phyloP scores from a whole-genome alignment of 2,888 invertebrate species.

The Nymphalis polychloros region DNA sequence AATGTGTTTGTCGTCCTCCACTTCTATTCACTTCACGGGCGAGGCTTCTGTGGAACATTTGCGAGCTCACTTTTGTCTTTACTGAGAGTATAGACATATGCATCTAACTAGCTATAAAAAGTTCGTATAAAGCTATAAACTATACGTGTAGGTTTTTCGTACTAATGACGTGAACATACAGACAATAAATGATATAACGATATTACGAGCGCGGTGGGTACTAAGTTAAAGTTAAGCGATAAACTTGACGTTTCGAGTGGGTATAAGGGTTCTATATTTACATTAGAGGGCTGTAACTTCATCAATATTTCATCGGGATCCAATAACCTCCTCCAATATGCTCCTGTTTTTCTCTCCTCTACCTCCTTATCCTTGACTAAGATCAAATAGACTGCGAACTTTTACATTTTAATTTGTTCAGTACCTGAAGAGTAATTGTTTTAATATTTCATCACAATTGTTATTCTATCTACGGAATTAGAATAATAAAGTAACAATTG shows the following conservation, averaged over 20 bases:
- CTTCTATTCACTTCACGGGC: too few species aligned
- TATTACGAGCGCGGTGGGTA: background rate
- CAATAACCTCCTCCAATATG: constrained; percentile 51
- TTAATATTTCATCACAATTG: background rate
- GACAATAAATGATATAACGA: too few species aligned
- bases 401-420: constrained; percentile 15
- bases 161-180: too few species aligned
- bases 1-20: too few species aligned
- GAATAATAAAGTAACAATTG: too few species aligned
- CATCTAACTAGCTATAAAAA: too few species aligned
- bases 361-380: background rate
- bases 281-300: constrained; percentile 45
- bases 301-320: constrained; percentile 64
- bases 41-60: too few species aligned
- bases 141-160: too few species aligned
- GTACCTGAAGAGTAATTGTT: background rate
- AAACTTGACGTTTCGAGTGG: constrained; percentile 18
- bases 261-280: constrained; percentile 27
- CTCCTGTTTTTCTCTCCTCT: constrained; percentile 22
- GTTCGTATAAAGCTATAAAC: too few species aligned
- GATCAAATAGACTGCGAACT: constrained; percentile 10
- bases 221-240: constrained; percentile 14
- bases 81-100: too few species aligned
- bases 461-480: too few species aligned
- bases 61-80: too few species aligned